Conservation (phyloP, 2,113 vertebrate genomes). For the Lagopus leucura region DNA sequence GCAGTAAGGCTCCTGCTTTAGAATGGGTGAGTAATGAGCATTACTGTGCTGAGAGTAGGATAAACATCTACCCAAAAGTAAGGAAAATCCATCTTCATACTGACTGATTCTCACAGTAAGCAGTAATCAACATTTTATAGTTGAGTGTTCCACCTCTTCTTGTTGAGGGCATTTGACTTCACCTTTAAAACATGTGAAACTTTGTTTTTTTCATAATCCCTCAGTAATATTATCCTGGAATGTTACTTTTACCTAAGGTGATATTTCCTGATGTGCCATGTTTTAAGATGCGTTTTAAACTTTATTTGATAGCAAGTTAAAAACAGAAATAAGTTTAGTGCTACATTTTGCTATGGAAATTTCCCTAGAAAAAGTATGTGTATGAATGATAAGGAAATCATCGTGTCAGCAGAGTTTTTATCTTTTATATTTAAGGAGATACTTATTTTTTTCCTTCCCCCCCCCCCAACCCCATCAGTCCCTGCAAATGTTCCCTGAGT, state of each 20-base stretch:
- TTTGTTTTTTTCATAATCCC: not conserved
- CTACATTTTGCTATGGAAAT: not conserved
- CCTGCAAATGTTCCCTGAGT: conserved; percentile 47
- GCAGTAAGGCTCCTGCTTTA: not conserved
- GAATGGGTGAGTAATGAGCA: rapidly evolving
- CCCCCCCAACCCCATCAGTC: not conserved
- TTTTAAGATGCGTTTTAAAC: not conserved
- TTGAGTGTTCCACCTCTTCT: not conserved
- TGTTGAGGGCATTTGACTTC: not conserved
- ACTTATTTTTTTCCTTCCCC: not conserved
- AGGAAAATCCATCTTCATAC: not conserved
- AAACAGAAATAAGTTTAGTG: not conserved
- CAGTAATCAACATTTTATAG: not conserved
- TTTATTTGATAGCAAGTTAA: not conserved
- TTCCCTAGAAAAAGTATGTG: not conserved
- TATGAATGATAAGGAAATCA: conserved; percentile 36
- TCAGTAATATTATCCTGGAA: not conserved
- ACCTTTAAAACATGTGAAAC: not conserved
- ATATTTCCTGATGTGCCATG: not conserved
- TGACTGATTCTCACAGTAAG: not conserved
- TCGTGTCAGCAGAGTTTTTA: not conserved
- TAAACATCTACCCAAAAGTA: not conserved
- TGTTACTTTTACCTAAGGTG: not conserved
- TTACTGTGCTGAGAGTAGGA: not conserved
- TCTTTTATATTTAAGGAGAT: not conserved